These are phyloP conservation scores for Stercorarius parasiticus DNA, from an alignment of 2,113 vertebrate species.

Conservation along the genomic window DNA sequence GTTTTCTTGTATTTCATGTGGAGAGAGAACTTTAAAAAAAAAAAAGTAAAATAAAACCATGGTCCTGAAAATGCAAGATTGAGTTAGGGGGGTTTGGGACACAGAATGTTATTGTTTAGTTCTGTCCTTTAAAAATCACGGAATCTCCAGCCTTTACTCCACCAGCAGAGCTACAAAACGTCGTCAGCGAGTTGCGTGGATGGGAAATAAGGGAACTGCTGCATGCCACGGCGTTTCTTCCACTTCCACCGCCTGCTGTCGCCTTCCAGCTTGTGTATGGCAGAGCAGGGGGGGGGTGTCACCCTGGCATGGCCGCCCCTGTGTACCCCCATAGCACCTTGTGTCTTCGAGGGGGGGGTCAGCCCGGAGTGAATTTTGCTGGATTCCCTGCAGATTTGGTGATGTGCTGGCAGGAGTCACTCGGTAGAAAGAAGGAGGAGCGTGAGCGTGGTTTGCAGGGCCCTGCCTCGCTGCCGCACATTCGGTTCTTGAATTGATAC, in stretches of 20 bases:
- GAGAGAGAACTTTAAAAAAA: background rate
- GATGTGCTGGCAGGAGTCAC: no score
- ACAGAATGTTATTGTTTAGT: background rate
- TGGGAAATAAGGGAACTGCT: background rate
- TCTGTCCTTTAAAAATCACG: background rate
- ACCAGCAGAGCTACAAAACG: fast-evolving
- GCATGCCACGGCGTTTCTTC: fast-evolving
- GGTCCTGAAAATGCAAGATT: background rate
- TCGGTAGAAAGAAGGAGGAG: background rate
- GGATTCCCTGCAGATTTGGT: background rate
- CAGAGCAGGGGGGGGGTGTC: no score
- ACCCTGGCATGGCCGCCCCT: fast-evolving
- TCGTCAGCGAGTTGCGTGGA: background rate
- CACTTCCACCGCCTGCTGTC: no score
- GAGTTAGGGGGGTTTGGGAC: background rate
- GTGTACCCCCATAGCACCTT: fast-evolving
- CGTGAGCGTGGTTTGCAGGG: background rate
- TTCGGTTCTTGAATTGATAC: background rate
- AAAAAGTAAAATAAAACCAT: background rate
- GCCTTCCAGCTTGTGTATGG: background rate
- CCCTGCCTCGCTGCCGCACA: background rate
- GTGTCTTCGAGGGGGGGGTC: background rate
- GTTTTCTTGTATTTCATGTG: background rate
- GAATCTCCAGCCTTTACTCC: background rate
- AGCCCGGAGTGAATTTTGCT: fast-evolving